Evolutionary conservation across 2,888 invertebrate species (phyloP), one percentile per base, ranked within the genome.

Genomic region (Abrostola tripartita): DNA sequence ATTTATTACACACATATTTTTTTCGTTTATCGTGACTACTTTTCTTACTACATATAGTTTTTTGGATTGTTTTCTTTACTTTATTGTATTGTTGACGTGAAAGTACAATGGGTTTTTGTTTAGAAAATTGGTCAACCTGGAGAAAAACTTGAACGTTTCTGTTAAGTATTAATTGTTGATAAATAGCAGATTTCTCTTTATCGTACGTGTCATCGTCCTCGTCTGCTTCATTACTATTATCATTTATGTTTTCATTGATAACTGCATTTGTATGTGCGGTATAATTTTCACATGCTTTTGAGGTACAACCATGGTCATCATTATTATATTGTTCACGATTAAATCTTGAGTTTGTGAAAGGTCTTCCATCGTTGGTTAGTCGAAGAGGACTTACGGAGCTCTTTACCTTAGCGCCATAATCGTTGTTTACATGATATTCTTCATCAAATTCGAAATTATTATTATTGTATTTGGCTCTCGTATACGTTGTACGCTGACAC

Each of bases 11-110:
- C 24, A 67, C 64, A 52, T 65, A 55, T 61, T 77, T 82, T 14
- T 72, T 81, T 1, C 63, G 62, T 69, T 69, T 74, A 59, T 65
- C 70, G 64, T 64, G 76, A 54, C 57, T 65, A 37, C 58, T 68
- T 61, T 65, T 67, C 63, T 65, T 85, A 49, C 60, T 80, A 38
- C 53, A 58, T 52, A 80, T 72, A 0, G 78, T 84, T 64, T 74
- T 85, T 65, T 87, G 85, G 55, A 92, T 88, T 1, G 85, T 86
- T 77, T 74, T 88, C 69, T 88, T 92, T 5, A 93, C 84, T 84
- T 88, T 92, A 1, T 85, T 76, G 51, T 92, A 92, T 79, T 93
- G 93, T 72, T 86, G 87, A 36, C 84, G 81, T 0, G 92, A 84
- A 12, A 92, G 74, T 37, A 86, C 68, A 41, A 93, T 90, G 5